These are phyloP conservation scores for Ophioninae sp. DNA, from an alignment of 2,888 invertebrate species.

Conservation along the genomic window DNA sequence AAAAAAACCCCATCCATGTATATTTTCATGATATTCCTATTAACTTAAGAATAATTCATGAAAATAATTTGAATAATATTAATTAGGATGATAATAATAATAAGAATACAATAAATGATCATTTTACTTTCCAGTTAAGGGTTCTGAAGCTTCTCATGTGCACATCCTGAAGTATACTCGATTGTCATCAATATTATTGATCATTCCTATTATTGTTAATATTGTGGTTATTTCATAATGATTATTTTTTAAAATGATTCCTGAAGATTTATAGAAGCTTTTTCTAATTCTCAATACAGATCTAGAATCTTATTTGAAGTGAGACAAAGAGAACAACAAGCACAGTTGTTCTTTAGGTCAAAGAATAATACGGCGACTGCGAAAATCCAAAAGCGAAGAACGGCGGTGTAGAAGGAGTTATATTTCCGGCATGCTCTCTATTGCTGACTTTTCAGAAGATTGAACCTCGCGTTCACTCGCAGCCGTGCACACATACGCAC, in stretches of 20 bases:
- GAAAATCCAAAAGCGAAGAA: slow-evolving; percentile 30
- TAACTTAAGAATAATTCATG: no score
- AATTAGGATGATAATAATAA: no score
- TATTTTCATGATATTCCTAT: no score
- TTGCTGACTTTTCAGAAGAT: slow-evolving; percentile 41
- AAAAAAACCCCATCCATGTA: no score
- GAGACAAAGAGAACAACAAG: background rate
- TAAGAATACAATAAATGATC: no score
- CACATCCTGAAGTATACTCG: no score
- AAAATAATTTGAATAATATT: no score
- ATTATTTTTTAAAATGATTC: background rate
- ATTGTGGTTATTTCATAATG: background rate
- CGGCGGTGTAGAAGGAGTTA: slow-evolving; percentile 54
- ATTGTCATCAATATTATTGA: background rate
- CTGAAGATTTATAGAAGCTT: background rate
- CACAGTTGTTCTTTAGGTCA: slow-evolving; percentile 43
- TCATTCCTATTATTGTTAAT: background rate
- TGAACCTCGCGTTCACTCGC: slow-evolving; percentile 19
- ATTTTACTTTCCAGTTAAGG: no score
- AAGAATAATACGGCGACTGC: slow-evolving; percentile 28
- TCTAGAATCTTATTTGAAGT: background rate
- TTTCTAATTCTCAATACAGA: background rate
- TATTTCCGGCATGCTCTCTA: slow-evolving; percentile 53
- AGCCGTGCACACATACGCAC: background rate
- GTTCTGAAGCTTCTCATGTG: no score